Conservation (phyloP, 2,888 invertebrate genomes). For the Trachelus troglodyta region DNA sequence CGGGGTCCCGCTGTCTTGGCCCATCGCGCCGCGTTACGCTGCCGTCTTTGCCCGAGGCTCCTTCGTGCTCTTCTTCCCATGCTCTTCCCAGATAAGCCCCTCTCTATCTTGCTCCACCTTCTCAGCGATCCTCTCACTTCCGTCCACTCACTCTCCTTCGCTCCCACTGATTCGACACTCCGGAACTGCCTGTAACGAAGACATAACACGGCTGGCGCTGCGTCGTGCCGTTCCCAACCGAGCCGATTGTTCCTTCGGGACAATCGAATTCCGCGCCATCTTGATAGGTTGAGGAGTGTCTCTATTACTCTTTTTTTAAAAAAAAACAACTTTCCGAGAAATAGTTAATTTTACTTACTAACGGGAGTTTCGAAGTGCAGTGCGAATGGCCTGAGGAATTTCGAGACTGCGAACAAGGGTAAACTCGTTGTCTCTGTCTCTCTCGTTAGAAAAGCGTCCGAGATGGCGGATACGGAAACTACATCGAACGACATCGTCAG, state of each 20-base stretch:
- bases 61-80: constrained; percentile 20
- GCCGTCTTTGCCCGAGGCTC: background rate
- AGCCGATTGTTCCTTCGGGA: background rate
- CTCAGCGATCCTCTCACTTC: background rate
- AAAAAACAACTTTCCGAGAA: too few relatives aligned
- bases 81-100: constrained; percentile 19
- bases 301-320: too few relatives aligned
- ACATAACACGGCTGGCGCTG: background rate
- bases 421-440: background rate
- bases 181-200: background rate
- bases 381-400: too few relatives aligned
- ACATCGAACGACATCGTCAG: too few relatives aligned
- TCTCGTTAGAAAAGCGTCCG: too few relatives aligned
- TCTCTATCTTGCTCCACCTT: constrained; percentile 1
- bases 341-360: too few relatives aligned
- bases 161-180: background rate
- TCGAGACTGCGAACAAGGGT: too few relatives aligned
- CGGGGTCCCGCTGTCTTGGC: constrained; percentile 30
- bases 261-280: too few relatives aligned
- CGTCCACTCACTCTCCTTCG: too few relatives aligned
- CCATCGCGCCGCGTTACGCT: constrained; percentile 25
- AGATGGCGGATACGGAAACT: too few relatives aligned
- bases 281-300: too few relatives aligned
- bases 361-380: too few relatives aligned
- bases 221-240: background rate